A percentile compares a stretch with the other conserved stretches of the same genome.
Conservation (phyloP, 2,797 vertebrate genomes). For the Odontamblyopus lacepedii region DNA sequence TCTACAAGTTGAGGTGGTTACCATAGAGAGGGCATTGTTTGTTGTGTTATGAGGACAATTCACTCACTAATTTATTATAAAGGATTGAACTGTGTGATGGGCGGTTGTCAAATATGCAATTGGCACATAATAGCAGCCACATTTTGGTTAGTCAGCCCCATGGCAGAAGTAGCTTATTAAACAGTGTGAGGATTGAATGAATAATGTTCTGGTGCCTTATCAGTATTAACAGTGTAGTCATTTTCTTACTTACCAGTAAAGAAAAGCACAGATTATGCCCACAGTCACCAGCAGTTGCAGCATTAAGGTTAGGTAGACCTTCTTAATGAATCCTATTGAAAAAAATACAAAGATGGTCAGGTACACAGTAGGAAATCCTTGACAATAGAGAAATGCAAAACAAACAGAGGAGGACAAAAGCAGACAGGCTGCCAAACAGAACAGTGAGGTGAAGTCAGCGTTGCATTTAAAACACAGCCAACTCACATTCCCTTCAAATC, state of each 20-base stretch:
- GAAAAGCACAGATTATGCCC: constrained; percentile 79
- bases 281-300: constrained; percentile 77
- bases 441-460: constrained; percentile 4
- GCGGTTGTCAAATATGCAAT: too few species aligned
- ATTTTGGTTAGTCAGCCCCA: too few species aligned
- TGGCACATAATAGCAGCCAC: too few species aligned
- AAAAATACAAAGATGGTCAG: constrained; percentile 5
- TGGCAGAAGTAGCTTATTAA: too few species aligned
- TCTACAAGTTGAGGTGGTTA: too few species aligned
- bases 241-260: constrained; percentile 76
- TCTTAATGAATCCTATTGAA: constrained; percentile 76
- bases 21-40: too few species aligned
- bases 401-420: neutral
- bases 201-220: too few species aligned
- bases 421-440: constrained; percentile 15
- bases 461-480: constrained; percentile 31
- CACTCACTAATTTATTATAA: too few species aligned
- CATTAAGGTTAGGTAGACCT: constrained; percentile 80
- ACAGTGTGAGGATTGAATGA: too few species aligned
- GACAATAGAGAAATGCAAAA: constrained; percentile 4
- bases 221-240: too few species aligned
- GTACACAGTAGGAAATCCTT: neutral
- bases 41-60: too few species aligned
- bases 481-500: constrained; percentile 35
- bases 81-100: too few species aligned